Evolutionary conservation across 2,113 vertebrate genomes (phyloP).

Genomic region (Trogon surrucura): DNA sequence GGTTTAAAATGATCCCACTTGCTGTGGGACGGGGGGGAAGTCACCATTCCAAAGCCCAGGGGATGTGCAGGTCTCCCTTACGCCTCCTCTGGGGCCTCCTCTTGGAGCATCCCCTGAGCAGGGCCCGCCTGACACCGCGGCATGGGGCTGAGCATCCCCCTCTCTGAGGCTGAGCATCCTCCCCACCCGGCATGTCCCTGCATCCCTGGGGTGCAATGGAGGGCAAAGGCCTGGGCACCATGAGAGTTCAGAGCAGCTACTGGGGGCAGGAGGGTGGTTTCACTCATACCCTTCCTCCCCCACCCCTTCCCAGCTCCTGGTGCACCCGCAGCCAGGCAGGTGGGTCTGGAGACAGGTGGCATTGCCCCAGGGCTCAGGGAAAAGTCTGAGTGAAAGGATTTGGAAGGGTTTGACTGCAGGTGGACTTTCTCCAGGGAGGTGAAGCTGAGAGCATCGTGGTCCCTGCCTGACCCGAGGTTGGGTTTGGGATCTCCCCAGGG

Average conservation of each 20-base stretch:
- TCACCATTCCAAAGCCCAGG: not conserved
- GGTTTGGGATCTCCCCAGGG: not conserved
- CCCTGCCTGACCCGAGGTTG: accelerated
- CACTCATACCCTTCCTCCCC: accelerated
- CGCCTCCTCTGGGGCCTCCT: not conserved
- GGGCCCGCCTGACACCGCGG: not conserved
- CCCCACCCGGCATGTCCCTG: accelerated
- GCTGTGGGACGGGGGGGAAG: not conserved
- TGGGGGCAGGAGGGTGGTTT: not conserved
- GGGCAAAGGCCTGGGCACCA: accelerated
- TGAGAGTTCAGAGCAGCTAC: not conserved
- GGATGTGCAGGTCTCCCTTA: not conserved
- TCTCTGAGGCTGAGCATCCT: not conserved
- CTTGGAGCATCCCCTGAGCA: accelerated
- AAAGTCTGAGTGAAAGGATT: not conserved
- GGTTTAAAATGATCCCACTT: not conserved
- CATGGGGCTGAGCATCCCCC: not conserved
- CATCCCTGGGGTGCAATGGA: accelerated
- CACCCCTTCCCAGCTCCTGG: accelerated
- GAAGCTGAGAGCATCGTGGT: not conserved
- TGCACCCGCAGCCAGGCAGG: not conserved
- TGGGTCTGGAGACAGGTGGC: not conserved
- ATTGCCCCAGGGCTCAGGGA: accelerated
- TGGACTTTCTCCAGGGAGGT: not conserved
- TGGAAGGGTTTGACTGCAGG: not conserved